These are phyloP conservation scores for Glandiceps talaboti DNA, from an alignment of 53 echinoderm and acorn worm genomes.

Conservation along the genomic window DNA sequence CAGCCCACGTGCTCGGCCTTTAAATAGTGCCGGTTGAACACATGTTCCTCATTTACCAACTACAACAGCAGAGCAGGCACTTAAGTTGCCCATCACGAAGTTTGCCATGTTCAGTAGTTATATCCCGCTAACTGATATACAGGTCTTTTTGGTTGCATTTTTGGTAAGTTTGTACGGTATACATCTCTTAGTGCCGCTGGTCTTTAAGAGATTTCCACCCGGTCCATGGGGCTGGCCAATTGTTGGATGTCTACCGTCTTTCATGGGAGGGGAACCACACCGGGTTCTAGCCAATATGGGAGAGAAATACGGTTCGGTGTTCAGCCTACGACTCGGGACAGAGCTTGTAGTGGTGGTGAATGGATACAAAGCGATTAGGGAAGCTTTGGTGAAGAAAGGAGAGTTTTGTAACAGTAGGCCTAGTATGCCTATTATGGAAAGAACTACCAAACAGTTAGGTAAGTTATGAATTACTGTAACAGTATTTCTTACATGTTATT, in stretches of 20 bases:
- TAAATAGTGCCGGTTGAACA: neutral
- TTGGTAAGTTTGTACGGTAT: neutral
- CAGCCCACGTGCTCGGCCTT: neutral
- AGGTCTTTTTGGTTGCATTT: neutral
- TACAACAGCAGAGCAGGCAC: no score
- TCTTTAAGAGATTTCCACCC: neutral
- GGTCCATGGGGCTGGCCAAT: neutral
- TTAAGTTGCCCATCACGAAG: no score
- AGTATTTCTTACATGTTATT: no score
- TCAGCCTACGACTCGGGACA: neutral
- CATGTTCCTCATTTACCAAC: neutral
- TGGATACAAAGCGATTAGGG: neutral
- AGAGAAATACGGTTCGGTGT: neutral
- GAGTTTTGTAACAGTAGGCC: neutral
- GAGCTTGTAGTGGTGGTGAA: neutral
- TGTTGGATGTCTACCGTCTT: neutral
- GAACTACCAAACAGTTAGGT: neutral
- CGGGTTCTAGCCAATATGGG: neutral
- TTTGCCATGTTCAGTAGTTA: neutral
- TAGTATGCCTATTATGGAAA: neutral
- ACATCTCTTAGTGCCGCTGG: neutral
- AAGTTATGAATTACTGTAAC: no score
- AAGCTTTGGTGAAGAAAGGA: neutral
- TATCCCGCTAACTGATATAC: neutral
- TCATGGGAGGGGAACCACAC: neutral